Conservation (phyloP, 2,797 vertebrate species). For the Synaphobranchus kaupii region DNA sequence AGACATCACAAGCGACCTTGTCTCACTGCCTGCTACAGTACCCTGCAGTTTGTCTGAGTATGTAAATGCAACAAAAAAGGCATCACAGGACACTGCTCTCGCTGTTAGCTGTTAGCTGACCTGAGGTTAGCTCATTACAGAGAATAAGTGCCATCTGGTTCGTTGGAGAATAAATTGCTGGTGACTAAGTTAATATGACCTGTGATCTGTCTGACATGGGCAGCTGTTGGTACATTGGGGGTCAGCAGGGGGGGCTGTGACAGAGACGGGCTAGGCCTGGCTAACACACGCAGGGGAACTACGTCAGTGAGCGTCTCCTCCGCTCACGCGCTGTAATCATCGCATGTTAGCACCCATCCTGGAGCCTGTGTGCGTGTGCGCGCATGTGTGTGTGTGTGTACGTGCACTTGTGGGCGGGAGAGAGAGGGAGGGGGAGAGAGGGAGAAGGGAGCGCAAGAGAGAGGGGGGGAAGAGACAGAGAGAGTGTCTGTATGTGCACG, state of each 20-base stretch:
- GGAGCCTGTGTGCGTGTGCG: not conserved
- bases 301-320: not conserved
- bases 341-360: conserved; percentile 8
- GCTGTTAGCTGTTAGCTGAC: not conserved
- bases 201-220: conserved; percentile 1
- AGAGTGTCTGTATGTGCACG: not conserved
- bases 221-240: not conserved
- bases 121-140: not conserved
- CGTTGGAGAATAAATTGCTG: not conserved
- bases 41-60: not conserved
- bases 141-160: not conserved
- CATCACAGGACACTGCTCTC: not conserved
- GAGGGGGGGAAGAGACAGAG: too few relatives aligned
- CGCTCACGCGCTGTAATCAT: not conserved
- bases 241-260: not conserved
- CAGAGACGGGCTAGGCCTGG: not conserved
- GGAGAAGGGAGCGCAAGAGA: not conserved
- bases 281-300: not conserved
- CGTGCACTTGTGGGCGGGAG: not conserved
- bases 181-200: not conserved
- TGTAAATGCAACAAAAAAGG: not conserved
- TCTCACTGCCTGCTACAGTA: not conserved
- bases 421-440: not conserved
- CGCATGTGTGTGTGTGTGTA: not conserved
- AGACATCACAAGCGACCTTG: not conserved